Percentiles rank a stretch among this genome's conserved stretches.
phyloP scores from a whole-genome alignment of 2,888 invertebrate species.

The Napeogenes sylphis region DNA sequence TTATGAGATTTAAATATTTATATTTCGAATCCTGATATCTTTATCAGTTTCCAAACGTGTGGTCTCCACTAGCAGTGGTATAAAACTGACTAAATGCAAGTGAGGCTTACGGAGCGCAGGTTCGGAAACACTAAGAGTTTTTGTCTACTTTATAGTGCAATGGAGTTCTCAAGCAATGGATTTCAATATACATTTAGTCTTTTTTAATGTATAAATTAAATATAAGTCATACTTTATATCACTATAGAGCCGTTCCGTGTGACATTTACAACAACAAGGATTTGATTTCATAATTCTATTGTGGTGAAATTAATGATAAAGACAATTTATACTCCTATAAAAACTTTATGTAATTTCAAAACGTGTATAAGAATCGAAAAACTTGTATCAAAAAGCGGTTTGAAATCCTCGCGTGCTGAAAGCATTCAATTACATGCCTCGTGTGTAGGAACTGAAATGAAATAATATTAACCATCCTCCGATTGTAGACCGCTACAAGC shows the following conservation, averaged over 20 bases:
- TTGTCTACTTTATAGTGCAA: constrained; percentile 14
- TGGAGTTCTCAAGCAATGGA: background rate
- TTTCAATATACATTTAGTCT: no score
- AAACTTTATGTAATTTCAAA: no score
- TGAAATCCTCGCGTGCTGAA: background rate
- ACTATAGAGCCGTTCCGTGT: no score
- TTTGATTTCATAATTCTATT: no score
- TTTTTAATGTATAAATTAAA: no score
- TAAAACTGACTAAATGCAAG: constrained; percentile 20
- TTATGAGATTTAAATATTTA: constrained; percentile 10
- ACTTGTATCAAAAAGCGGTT: background rate
- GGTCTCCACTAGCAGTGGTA: background rate
- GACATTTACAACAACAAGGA: no score
- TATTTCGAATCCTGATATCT: constrained; percentile 6
- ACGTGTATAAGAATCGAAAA: no score
- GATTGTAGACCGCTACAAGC: constrained; percentile 3
- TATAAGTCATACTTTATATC: no score
- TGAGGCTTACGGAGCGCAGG: constrained; percentile 22
- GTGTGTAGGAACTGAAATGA: background rate
- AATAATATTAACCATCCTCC: constrained; percentile 3
- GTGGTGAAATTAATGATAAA: no score
- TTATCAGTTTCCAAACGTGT: constrained; percentile 12
- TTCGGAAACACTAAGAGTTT: constrained; percentile 9
- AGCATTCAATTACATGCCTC: background rate
- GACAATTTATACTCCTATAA: no score